Evolutionary conservation across 2,888 invertebrate genomes (phyloP).

Genomic region (Halictus ligatus): DNA sequence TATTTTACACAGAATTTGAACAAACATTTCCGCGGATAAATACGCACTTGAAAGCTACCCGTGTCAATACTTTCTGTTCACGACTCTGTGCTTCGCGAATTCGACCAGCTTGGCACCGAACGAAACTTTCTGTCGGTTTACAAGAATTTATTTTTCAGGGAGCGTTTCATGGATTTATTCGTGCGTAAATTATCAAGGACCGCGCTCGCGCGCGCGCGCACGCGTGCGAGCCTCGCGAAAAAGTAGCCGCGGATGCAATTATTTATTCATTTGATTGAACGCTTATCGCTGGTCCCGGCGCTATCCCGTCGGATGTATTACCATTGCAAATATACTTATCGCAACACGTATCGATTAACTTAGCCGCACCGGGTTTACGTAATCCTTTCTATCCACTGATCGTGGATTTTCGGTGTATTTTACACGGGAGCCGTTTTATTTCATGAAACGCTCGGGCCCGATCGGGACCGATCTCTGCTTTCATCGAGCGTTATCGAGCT

Average conservation of each 20-base stretch:
- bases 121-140: not conserved
- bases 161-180: not conserved
- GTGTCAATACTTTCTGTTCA: not conserved
- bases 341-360: slow-evolving; percentile 32
- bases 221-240: not conserved
- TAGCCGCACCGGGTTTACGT: not conserved
- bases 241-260: slow-evolving; percentile 5
- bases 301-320: not conserved
- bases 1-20: not conserved
- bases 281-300: slow-evolving; percentile 16
- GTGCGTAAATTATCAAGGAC: not conserved
- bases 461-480: not conserved
- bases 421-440: not conserved
- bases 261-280: slow-evolving; percentile 34
- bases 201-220: not conserved
- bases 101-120: not conserved
- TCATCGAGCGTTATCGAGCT: slow-evolving; percentile 4
- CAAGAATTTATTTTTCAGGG: slow-evolving; percentile 18
- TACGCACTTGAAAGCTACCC: not conserved
- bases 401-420: slow-evolving; percentile 14
- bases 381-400: slow-evolving; percentile 9
- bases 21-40: not conserved
- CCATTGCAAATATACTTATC: slow-evolving; percentile 28
- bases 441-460: not conserved
- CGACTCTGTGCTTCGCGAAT: not conserved